Conservation (phyloP, 2,888 invertebrate species). For the Crioceris asparagi region DNA sequence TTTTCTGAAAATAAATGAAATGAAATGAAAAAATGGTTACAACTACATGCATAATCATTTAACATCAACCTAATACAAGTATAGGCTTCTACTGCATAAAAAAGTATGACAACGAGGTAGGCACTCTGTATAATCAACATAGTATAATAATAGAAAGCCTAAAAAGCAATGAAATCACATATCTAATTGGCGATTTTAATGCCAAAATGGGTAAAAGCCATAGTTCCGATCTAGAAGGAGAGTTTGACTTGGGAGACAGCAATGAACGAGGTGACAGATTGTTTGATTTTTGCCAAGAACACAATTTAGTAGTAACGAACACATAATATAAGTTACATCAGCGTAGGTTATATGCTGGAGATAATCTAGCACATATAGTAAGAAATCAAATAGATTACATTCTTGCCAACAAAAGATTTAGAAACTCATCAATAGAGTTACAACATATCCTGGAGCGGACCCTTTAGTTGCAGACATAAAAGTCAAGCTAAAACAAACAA, state of each 20-base stretch:
- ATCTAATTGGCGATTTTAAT: not conserved
- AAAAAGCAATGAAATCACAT: not conserved
- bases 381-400: too few species aligned
- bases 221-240: not conserved
- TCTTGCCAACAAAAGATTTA: not conserved
- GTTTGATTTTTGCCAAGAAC: slow-evolving; percentile 1
- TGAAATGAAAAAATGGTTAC: too few species aligned
- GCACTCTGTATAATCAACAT: not conserved
- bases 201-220: not conserved
- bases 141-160: not conserved
- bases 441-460: too few species aligned
- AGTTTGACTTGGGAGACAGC: not conserved
- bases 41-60: not conserved
- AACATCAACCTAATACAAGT: too few species aligned
- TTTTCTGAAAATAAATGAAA: too few species aligned
- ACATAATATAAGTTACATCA: not conserved
- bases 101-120: not conserved
- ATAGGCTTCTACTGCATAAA: not conserved
- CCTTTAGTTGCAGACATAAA: too few species aligned
- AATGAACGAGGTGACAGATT: not conserved
- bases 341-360: slow-evolving; percentile 1
- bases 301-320: too few species aligned
- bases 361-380: not conserved
- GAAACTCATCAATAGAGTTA: not conserved
- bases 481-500: too few species aligned